A percentile compares a stretch with the other conserved stretches of the same genome.
Evolutionary conservation across 2,113 vertebrate genomes (phyloP).

Genomic region (Semnornis frantzii): DNA sequence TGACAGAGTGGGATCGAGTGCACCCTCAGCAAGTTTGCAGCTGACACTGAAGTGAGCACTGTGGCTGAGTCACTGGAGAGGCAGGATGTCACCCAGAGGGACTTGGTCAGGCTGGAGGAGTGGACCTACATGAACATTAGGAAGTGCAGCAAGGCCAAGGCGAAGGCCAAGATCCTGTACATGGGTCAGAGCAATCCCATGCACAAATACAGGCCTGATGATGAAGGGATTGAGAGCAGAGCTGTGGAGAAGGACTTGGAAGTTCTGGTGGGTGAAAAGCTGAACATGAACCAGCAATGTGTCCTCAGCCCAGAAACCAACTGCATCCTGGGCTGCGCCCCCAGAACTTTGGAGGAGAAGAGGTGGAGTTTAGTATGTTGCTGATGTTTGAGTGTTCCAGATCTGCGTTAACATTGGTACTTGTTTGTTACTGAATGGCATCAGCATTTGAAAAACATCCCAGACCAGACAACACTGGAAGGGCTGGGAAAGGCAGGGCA

Average conservation of each 20-base stretch:
- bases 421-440: neutral
- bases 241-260: neutral
- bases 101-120: neutral
- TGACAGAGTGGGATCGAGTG: neutral
- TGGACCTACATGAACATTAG: fast-evolving
- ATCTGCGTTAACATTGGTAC: neutral
- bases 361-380: too few relatives aligned
- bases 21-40: neutral
- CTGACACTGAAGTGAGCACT: fast-evolving
- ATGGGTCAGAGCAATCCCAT: fast-evolving
- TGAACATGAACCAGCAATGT: neutral
- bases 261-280: neutral
- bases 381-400: too few relatives aligned
- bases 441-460: neutral
- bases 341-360: too few relatives aligned
- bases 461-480: neutral
- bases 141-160: neutral
- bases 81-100: neutral
- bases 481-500: too few relatives aligned
- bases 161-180: neutral
- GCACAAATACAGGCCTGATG: fast-evolving
- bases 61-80: fast-evolving
- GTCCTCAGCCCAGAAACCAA: neutral
- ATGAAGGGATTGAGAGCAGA: neutral
- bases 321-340: too few relatives aligned